These are phyloP conservation scores for Dicyrtoma fusca DNA, from an alignment of 2,888 invertebrate species.

Conservation along the genomic window DNA sequence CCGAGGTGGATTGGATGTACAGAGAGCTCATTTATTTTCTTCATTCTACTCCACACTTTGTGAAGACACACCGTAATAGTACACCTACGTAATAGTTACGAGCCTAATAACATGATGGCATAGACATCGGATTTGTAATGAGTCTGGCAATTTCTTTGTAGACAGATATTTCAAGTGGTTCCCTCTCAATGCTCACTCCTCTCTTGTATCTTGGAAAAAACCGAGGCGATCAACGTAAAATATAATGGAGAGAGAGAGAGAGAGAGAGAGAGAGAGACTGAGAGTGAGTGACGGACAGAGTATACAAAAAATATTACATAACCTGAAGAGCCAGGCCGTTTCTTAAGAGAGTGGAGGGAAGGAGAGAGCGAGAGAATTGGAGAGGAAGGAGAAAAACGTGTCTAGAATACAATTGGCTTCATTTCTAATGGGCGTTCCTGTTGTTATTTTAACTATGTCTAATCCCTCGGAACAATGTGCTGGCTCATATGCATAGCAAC, in stretches of 20 bases:
- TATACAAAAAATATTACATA: neutral
- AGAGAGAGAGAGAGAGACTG: constrained; percentile 1
- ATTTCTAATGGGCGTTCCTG: constrained; percentile 52
- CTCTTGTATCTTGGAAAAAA: neutral
- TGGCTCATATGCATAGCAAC: constrained; percentile 25
- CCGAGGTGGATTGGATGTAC: too few relatives aligned
- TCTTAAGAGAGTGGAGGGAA: neutral
- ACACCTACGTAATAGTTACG: constrained; percentile 37
- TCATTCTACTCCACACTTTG: neutral
- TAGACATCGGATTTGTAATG: constrained; percentile 35
- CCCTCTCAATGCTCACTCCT: neutral
- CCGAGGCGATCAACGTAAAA: constrained; percentile 11
- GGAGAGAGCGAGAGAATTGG: constrained; percentile 22
- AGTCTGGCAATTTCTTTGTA: constrained; percentile 22
- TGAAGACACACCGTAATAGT: neutral
- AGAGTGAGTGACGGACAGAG: neutral
- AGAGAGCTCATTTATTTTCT: too few relatives aligned
- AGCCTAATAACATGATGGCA: constrained; percentile 33
- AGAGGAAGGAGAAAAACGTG: constrained; percentile 43
- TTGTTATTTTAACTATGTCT: constrained; percentile 39
- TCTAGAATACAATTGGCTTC: constrained; percentile 51
- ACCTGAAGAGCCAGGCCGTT: neutral
- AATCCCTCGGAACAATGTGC: constrained; percentile 23
- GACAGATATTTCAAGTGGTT: constrained; percentile 14
- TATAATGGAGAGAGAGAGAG: constrained; percentile 29